Conservation (phyloP, 2,797 vertebrate genomes). For the Chiloscyllium punctatum region DNA sequence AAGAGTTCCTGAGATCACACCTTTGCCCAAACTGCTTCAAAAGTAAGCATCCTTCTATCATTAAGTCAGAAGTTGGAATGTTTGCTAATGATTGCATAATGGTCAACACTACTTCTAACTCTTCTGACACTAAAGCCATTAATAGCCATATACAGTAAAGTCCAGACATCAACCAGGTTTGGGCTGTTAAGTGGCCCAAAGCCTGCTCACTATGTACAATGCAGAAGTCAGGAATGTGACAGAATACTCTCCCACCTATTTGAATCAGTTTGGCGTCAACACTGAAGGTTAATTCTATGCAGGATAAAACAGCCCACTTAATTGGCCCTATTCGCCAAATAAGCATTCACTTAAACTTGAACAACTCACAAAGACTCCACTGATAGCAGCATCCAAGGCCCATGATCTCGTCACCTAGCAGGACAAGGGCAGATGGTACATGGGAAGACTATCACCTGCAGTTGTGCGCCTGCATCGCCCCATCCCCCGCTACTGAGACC, state of each 20-base stretch:
- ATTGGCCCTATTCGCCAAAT: neutral
- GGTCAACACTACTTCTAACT: neutral
- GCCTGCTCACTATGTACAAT: neutral
- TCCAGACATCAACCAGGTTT: neutral
- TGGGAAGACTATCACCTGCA: neutral
- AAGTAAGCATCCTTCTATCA: neutral
- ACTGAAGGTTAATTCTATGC: neutral
- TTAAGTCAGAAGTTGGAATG: neutral
- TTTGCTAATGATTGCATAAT: neutral
- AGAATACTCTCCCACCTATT: neutral
- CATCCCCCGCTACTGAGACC: no score
- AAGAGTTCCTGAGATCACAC: neutral
- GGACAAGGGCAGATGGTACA: no score
- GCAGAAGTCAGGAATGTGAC: neutral
- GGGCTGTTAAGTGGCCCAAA: neutral
- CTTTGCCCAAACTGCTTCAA: neutral
- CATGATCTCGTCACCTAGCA: neutral
- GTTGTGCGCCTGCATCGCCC: no score
- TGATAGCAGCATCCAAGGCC: neutral
- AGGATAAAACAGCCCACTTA: neutral
- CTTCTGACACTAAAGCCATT: neutral
- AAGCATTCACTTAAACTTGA: neutral
- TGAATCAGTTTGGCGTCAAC: neutral
- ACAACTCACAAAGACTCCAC: no score
- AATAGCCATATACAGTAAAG: neutral